These are phyloP conservation scores for Pelusios castaneus DNA, from an alignment of 2,113 vertebrate species.

Conservation along the genomic window DNA sequence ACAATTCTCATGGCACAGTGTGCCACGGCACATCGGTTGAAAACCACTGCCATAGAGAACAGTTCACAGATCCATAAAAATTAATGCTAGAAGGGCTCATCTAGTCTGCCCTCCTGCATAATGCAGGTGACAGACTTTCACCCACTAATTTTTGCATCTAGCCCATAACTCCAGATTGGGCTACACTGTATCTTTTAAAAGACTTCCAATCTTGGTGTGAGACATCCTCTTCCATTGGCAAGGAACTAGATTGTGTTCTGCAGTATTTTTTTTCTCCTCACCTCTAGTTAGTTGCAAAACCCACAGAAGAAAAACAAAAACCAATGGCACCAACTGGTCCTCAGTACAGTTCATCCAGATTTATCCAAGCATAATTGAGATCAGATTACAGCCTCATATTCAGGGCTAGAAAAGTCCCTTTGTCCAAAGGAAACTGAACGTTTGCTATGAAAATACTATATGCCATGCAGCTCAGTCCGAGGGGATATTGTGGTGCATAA, in stretches of 20 bases:
- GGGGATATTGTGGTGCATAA: not conserved
- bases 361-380: not conserved
- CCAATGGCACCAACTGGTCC: not conserved
- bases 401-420: not conserved
- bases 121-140: not conserved
- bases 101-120: not conserved
- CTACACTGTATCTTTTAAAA: not conserved
- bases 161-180: not conserved
- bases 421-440: not conserved
- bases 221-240: not conserved
- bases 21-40: too few species aligned
- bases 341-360: not conserved
- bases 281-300: not conserved
- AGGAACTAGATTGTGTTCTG: not conserved
- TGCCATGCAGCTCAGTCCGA: fast-evolving
- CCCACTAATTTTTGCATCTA: not conserved
- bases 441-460: not conserved
- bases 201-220: not conserved
- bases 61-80: not conserved
- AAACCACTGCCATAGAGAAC: too few species aligned
- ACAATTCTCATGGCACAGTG: too few species aligned
- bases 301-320: too few species aligned
- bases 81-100: fast-evolving
- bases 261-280: not conserved
- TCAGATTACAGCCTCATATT: not conserved